Evolutionary conservation across 2,113 vertebrate species (phyloP).

Genomic region (Isurus oxyrinchus): DNA sequence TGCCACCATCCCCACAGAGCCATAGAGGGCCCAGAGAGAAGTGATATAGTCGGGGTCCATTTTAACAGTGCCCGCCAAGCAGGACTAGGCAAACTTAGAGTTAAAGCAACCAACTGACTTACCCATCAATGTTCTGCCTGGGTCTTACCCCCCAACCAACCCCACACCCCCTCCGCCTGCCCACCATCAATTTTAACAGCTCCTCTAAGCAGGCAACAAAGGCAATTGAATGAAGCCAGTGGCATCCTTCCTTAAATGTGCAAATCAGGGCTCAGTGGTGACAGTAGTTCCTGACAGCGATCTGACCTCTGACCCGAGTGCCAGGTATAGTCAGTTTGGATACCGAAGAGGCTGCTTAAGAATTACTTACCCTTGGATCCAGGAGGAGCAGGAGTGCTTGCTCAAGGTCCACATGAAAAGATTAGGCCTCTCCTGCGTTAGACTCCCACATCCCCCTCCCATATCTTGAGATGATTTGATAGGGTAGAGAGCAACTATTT

Average conservation of each 20-base stretch:
- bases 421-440: not conserved
- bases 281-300: not conserved
- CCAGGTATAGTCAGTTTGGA: not conserved
- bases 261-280: not conserved
- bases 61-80: no score
- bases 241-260: not conserved
- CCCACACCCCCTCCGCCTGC: no score
- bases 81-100: accelerated
- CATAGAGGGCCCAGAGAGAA: no score
- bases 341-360: not conserved
- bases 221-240: not conserved
- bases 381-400: not conserved
- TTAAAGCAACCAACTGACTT: not conserved
- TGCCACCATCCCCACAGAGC: no score
- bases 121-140: not conserved
- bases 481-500: not conserved
- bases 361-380: not conserved
- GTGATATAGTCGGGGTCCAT: no score
- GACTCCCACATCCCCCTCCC: not conserved
- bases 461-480: not conserved
- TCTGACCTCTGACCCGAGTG: not conserved
- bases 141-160: no score
- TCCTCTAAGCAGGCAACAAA: not conserved
- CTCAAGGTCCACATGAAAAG: no score
- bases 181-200: not conserved